These are phyloP conservation scores for Pundamilia nyererei DNA, from an alignment of 2,113 vertebrate genomes.

Conservation along the genomic window DNA sequence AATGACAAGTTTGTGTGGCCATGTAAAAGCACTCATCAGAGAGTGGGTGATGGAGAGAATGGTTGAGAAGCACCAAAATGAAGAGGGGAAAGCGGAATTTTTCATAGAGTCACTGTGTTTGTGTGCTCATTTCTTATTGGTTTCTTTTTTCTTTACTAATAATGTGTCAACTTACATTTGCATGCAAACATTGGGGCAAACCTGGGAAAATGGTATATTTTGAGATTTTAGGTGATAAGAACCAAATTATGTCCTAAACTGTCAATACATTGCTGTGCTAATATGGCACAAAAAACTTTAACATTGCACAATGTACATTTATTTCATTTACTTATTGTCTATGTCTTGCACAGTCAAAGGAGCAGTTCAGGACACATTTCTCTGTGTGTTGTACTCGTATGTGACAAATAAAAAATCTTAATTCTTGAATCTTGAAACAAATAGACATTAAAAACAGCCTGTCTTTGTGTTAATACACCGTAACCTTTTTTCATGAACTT, in stretches of 20 bases:
- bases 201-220: neutral
- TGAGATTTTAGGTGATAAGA: neutral
- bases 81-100: neutral
- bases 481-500: neutral
- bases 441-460: neutral
- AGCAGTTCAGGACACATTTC: neutral
- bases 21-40: conserved; percentile 66
- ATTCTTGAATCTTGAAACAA: neutral
- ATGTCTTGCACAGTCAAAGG: neutral
- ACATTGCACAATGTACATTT: neutral
- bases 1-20: conserved; percentile 68
- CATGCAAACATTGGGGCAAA: neutral
- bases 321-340: neutral
- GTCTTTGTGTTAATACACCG: neutral
- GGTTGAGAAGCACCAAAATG: conserved; percentile 11
- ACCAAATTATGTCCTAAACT: neutral
- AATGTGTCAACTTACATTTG: neutral
- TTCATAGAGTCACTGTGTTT: neutral
- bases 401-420: neutral
- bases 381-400: neutral
- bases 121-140: neutral
- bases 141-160: neutral
- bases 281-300: neutral
- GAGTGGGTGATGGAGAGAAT: conserved; percentile 49
- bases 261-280: neutral